Percentiles rank a stretch among this genome's conserved stretches.
These are phyloP conservation scores for Sternarchorhynchus goeldii DNA, from an alignment of 2,797 vertebrate genomes.

Conservation along the genomic window DNA sequence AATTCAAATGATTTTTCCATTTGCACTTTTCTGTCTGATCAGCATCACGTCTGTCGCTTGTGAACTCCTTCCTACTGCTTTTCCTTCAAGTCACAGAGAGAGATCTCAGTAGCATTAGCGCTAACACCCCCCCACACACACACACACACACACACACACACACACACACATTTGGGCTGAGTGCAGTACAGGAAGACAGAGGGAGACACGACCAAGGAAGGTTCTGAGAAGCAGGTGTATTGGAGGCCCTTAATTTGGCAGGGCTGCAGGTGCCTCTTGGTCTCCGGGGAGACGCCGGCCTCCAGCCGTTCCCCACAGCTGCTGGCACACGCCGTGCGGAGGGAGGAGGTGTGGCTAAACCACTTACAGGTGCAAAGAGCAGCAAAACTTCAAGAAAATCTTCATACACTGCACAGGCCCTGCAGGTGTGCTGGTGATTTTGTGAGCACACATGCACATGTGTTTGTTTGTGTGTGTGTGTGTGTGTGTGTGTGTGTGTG, in stretches of 20 bases:
- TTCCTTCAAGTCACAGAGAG: conserved; percentile 23
- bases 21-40: conserved; percentile 7
- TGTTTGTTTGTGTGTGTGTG: neutral
- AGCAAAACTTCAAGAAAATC: conserved; percentile 20
- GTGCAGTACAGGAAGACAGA: conserved; percentile 38
- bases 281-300: conserved; percentile 25
- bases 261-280: conserved; percentile 29
- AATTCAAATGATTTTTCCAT: neutral
- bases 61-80: conserved; percentile 17
- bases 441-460: neutral
- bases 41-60: neutral
- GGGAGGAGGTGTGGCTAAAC: conserved; percentile 10
- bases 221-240: conserved; percentile 13
- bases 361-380: conserved; percentile 35
- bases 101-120: conserved; percentile 45
- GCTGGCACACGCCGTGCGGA: neutral
- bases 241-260: conserved; percentile 49
- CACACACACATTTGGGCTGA: conserved; percentile 41
- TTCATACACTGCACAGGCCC: neutral
- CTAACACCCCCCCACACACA: too few species aligned
- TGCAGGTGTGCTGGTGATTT: neutral
- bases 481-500: too few species aligned
- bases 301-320: conserved; percentile 20
- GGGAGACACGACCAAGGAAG: neutral
- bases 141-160: neutral